Conservation (phyloP, 2,113 vertebrate genomes). For the Aramus guarauna region DNA sequence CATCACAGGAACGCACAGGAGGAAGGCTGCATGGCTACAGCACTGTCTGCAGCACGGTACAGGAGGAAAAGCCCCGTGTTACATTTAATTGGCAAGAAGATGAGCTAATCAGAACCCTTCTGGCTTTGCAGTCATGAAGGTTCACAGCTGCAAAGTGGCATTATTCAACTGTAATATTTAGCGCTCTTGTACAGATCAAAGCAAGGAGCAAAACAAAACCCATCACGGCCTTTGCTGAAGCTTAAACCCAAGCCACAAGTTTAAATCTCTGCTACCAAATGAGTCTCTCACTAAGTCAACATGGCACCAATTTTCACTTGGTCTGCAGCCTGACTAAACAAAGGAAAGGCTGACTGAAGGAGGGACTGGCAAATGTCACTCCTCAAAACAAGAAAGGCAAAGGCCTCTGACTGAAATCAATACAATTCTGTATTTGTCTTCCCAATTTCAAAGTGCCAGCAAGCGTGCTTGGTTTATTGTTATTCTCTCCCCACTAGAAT, state of each 20-base stretch:
- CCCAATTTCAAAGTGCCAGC: neutral
- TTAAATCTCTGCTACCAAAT: neutral
- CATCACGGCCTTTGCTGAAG: neutral
- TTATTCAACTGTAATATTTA: neutral
- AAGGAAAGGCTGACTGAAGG: neutral
- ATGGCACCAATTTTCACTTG: neutral
- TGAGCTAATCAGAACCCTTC: neutral
- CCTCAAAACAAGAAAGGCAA: neutral
- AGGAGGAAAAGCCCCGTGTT: neutral
- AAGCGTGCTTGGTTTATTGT: neutral
- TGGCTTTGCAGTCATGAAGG: neutral
- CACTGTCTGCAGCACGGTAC: neutral
- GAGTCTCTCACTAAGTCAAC: neutral
- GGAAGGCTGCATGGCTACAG: neutral
- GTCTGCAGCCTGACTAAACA: neutral
- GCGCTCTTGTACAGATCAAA: neutral
- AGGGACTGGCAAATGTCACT: neutral
- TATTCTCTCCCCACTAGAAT: neutral
- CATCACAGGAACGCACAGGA: neutral
- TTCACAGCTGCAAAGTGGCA: neutral
- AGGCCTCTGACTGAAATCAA: neutral
- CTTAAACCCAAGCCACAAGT: neutral
- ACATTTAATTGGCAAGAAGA: neutral
- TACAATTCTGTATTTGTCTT: neutral
- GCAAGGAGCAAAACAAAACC: neutral